Evolutionary conservation across 2,113 vertebrate species (phyloP), one percentile per base, ranked within the genome.

Genomic region (Rhinolophus sinicus): DNA sequence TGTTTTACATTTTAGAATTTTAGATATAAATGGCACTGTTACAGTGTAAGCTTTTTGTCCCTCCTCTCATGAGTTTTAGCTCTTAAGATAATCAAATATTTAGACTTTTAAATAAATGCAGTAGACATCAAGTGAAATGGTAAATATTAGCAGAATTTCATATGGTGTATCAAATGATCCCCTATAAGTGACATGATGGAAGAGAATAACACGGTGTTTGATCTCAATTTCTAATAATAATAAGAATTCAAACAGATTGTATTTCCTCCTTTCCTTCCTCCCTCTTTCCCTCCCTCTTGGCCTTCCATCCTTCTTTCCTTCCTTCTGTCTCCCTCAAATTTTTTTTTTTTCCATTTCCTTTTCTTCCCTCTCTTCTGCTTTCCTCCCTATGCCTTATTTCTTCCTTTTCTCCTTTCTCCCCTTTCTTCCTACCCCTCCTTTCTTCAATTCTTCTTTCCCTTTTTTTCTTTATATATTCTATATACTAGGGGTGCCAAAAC

Each of bases 131-230:
- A 87, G 11, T 22, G 33, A 44, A 1, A 44, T 64, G 6, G 38
- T n/a, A 90, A 65, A 73, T 85, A 56, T 90, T 54, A 93, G 69
- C 69, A 82, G 62, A 93, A 62, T 64, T 44, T 44, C 40, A n/a
- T 1, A 35, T n/a, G 40, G 15, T 28, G 8, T 12, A 28, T n/a
- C 12, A 84, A 85, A 89, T 40, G 30, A 72, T 47, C 30, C 18
- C 8, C 30, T 11, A 24, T 2, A 24, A 52, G 24, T 18, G 90
- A 15, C 44, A 50, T 0, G 4, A 81, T 30, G 21, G 11, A 73
- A 76, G 1, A 83, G 26, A 76, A 38, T 18, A 86, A 18, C 7
- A n/a, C n/a, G 52, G 16, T 19, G 4, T 56, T 52, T 33, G 9
- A 12, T 8, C 1, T 85, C 5, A 1, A 65, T 86, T 88, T 58